Evolutionary conservation across 2,888 invertebrate species (phyloP).

Genomic region (Cantharis lateralis): DNA sequence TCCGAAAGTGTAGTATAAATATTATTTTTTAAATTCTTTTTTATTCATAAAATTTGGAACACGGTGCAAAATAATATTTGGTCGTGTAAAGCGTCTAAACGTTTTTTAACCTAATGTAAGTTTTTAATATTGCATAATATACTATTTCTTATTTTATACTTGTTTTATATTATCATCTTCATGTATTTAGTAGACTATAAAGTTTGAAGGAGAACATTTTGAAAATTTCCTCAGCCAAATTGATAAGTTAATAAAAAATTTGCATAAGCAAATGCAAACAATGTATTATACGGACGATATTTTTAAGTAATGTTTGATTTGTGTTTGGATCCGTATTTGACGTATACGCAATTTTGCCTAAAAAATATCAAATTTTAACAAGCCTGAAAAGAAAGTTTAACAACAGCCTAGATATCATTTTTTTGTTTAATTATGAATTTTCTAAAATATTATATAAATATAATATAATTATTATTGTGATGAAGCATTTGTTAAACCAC

Average conservation of each 20-base stretch:
- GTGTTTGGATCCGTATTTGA: no score
- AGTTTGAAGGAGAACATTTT: background rate
- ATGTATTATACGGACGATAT: background rate
- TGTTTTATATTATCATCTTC: background rate
- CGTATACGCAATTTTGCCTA: no score
- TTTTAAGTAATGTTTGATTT: no score
- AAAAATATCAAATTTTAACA: no score
- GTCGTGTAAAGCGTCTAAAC: background rate
- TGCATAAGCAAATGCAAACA: background rate
- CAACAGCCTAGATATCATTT: no score
- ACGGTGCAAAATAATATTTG: background rate
- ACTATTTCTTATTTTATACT: background rate
- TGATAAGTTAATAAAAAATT: background rate
- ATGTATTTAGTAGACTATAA: background rate
- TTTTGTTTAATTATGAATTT: no score
- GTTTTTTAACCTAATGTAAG: background rate
- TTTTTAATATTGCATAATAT: no score
- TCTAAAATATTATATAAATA: no score
- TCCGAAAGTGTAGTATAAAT: background rate
- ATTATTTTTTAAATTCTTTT: background rate
- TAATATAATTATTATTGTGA: no score
- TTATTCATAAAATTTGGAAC: background rate
- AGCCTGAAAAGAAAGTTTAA: no score
- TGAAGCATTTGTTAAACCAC: no score
- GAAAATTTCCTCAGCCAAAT: background rate